Evolutionary conservation across 2,113 vertebrate species (phyloP).

Genomic region (Antechinus flavipes): DNA sequence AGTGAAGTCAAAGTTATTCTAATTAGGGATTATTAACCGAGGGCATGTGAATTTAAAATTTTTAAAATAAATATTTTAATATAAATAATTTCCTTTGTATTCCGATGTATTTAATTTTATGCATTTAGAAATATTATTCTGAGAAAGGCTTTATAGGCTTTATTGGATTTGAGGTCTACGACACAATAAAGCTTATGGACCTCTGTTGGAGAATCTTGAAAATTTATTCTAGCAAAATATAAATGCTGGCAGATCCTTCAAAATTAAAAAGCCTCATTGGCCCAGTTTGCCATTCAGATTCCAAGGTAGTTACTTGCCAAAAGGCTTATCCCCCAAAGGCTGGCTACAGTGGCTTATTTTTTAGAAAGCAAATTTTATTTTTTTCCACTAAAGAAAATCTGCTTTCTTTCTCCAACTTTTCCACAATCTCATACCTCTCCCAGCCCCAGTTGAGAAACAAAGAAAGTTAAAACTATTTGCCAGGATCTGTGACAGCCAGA

Average conservation of each 20-base stretch:
- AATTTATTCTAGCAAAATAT: background rate
- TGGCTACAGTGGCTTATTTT: background rate
- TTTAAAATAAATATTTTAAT: background rate
- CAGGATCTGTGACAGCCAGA: conserved; percentile 28
- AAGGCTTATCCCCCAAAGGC: background rate
- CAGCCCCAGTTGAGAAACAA: background rate
- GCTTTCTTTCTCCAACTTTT: background rate
- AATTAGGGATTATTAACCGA: background rate
- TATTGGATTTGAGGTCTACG: background rate
- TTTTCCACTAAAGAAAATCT: background rate
- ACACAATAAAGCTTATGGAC: background rate
- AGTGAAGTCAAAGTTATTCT: background rate
- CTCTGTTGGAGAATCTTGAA: background rate
- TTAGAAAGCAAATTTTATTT: background rate
- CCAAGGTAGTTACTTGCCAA: background rate
- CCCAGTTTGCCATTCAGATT: background rate
- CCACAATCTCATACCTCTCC: no score
- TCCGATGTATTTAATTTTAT: background rate
- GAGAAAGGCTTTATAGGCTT: background rate
- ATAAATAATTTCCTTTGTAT: background rate
- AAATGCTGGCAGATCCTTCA: background rate
- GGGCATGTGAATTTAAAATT: background rate
- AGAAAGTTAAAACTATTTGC: conserved; percentile 43
- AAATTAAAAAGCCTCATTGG: background rate
- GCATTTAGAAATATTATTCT: background rate